These are phyloP conservation scores for Andrena flavipes DNA, from an alignment of 2,888 invertebrate genomes.

Conservation along the genomic window DNA sequence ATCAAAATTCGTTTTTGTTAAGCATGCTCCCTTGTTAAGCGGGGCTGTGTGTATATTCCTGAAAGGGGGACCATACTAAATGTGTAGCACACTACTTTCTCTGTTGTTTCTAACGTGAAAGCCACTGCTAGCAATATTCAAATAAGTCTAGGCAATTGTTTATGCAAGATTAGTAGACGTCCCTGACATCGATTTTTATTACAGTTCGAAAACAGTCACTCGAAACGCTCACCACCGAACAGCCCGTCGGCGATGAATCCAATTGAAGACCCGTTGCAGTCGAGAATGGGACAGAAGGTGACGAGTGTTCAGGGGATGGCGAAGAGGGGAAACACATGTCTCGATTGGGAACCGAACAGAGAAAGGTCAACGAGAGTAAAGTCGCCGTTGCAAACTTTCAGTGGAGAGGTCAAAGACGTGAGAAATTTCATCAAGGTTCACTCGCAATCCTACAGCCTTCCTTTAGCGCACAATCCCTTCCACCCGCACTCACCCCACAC, in stretches of 20 bases:
- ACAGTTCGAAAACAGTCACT: conserved; percentile 79
- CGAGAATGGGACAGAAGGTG: conserved; percentile 70
- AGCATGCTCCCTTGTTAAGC: too few relatives aligned
- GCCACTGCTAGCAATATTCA: not conserved
- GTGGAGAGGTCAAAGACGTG: conserved; percentile 62
- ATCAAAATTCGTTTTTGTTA: too few relatives aligned
- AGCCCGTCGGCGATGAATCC: conserved; percentile 76
- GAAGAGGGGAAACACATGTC: conserved; percentile 68
- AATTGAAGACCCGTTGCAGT: conserved; percentile 69
- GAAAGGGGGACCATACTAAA: too few relatives aligned
- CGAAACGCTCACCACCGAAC: conserved; percentile 77
- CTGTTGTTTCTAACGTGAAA: too few relatives aligned
- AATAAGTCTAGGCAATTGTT: not conserved
- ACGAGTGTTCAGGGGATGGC: conserved; percentile 66
- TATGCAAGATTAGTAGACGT: not conserved
- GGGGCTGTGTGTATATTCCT: too few relatives aligned
- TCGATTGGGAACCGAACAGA: conserved; percentile 75
- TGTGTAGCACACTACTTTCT: too few relatives aligned
- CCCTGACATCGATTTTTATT: conserved; percentile 32
- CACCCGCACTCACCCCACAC: not conserved
- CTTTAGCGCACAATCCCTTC: not conserved
- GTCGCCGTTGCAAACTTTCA: conserved; percentile 44
- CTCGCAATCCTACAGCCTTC: not conserved
- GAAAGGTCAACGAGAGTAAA: conserved; percentile 66
- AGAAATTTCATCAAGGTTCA: conserved; percentile 76